phyloP scores from a whole-genome alignment of 2,888 invertebrate genomes.

The Dendrolimus pini region DNA sequence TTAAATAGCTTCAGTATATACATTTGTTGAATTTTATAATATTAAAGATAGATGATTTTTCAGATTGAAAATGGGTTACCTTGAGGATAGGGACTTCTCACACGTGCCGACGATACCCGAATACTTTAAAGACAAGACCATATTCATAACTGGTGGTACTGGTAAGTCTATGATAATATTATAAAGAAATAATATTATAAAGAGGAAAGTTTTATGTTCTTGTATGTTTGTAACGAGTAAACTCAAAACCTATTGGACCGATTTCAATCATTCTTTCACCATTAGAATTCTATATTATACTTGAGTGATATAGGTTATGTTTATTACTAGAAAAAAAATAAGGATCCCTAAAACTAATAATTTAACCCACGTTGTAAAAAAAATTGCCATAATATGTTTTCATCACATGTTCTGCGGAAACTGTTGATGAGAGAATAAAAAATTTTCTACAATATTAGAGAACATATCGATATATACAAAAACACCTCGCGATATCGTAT shows the following conservation, averaged over 20 bases:
- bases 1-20: too few relatives aligned
- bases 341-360: too few relatives aligned
- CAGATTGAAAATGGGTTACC: conserved; percentile 34
- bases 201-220: too few relatives aligned
- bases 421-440: background rate
- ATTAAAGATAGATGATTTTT: too few relatives aligned
- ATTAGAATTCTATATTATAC: background rate
- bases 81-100: conserved; percentile 38
- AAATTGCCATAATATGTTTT: background rate
- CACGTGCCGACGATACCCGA: conserved; percentile 69
- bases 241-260: background rate
- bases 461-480: too few relatives aligned
- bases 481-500: too few relatives aligned
- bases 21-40: too few relatives aligned
- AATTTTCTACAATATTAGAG: background rate
- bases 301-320: too few relatives aligned
- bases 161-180: conserved; percentile 34
- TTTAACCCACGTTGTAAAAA: too few relatives aligned
- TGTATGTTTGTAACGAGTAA: too few relatives aligned
- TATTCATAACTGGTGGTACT: conserved; percentile 90
- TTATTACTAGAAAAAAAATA: too few relatives aligned
- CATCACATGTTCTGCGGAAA: background rate
- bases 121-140: conserved; percentile 81
- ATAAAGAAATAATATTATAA: too few relatives aligned
- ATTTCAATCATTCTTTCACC: background rate